Conservation (phyloP, 2,113 vertebrate species). For the Brachyhypopomus gauderio region DNA sequence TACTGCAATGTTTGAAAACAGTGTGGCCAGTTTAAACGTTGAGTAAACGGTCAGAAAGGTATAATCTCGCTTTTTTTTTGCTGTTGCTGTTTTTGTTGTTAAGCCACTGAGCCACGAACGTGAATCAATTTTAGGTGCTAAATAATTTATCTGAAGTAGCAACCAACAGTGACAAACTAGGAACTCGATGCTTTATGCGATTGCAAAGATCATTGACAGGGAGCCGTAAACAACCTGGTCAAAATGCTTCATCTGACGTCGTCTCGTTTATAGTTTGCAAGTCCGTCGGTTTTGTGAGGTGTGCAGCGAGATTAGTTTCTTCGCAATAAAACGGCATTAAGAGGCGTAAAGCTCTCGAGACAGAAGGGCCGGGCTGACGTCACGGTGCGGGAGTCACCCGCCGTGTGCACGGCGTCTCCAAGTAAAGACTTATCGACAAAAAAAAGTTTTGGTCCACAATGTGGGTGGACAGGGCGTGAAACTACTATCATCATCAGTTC, state of each 20-base stretch:
- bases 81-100: background rate
- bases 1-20: constrained; percentile 4
- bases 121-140: background rate
- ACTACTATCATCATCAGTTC: constrained; percentile 96
- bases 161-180: background rate
- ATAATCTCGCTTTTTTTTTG: no score
- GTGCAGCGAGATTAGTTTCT: constrained; percentile 68
- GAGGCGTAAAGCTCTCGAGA: constrained; percentile 71
- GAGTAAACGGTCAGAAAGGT: background rate
- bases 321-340: constrained; percentile 70
- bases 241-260: constrained; percentile 20
- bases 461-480: constrained; percentile 94
- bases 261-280: constrained; percentile 64
- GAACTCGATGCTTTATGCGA: no score
- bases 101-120: background rate
- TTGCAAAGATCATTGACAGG: no score
- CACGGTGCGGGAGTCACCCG: constrained; percentile 79
- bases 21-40: constrained; percentile 8
- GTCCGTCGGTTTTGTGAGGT: constrained; percentile 64
- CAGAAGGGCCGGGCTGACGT: constrained; percentile 74
- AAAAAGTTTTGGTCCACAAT: constrained; percentile 84
- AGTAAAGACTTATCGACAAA: constrained; percentile 77
- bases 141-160: background rate
- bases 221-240: constrained; percentile 5
- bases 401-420: constrained; percentile 80